Base-by-base conservation (phyloP, 2,113 vertebrate genomes). In the Casuarius casuarius region DNA sequence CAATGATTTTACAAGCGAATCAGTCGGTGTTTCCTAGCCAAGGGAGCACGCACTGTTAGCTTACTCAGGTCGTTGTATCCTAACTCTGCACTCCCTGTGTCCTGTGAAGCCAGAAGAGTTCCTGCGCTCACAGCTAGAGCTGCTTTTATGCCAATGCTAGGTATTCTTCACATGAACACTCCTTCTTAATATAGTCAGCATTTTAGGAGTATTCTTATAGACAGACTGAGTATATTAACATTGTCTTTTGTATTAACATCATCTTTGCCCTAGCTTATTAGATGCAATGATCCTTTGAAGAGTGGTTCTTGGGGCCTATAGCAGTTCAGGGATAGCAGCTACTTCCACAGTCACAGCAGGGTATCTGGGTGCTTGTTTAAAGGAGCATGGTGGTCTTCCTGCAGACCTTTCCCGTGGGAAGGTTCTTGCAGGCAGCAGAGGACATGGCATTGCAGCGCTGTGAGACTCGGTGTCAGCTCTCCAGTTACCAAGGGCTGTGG, bases 381-480 rank as follows among this genome's bases (percentile, higher is more conserved):
- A 31, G 38, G 38, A 12, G 54, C 23, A 9, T 0, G 4, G 28
- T 11, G 0, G 5, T 10, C 49, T 12, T 31, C 13, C 42, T 18
- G 31, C 8, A 0, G 4, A 1, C 22, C 16, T 28, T 26, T 71
- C 35, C 23, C 1, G 3, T 4, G 65, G 49, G 52, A 38, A 18
- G 44, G 63, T 52, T 65, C 48, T 35, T 9, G 46, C 48, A 33
- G 54, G 67, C 66, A 35, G 77, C 62, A 6, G 48, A 46, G 33
- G n/a, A 18, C 9, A 17, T 2, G 58, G 44, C n/a, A 2, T 4
- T 26, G 83, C 58, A 56, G 63, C 66, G 31, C 38, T 1, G 0
- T 6, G 48, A 16, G 51, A 4, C 5, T 4, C 20, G 1, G 29
- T 1, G 1, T 6, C 15, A 6, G 66, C 71, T 38, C 40, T 63